phyloP scores from a whole-genome alignment of 1,140 invertebrate genomes.

The Trissolcus basalis region DNA sequence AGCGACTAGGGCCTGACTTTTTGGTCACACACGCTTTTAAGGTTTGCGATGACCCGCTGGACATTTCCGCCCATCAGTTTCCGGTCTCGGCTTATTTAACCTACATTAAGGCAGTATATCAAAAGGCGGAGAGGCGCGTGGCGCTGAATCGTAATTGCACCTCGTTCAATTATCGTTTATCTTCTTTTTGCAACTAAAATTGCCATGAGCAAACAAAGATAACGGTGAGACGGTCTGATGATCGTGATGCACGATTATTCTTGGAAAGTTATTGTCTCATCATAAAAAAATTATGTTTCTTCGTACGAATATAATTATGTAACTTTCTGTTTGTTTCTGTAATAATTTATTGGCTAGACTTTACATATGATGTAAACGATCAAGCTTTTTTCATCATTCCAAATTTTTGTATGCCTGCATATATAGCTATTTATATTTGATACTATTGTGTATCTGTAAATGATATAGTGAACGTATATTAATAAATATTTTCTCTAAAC shows the following conservation, averaged over 20 bases:
- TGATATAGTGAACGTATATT: no score
- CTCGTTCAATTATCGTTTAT: slow-evolving; percentile 53
- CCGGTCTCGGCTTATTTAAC: slow-evolving; percentile 63
- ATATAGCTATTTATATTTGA: no score
- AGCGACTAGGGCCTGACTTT: background rate
- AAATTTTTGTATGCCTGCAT: no score
- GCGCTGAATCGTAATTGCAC: slow-evolving; percentile 65
- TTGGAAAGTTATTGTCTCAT: slow-evolving; percentile 7
- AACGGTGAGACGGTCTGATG: slow-evolving; percentile 7
- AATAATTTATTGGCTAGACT: no score
- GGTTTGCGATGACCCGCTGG: no score
- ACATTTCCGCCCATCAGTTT: slow-evolving; percentile 44
- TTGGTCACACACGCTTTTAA: background rate
- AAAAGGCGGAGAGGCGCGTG: slow-evolving; percentile 65
- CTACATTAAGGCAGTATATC: background rate
- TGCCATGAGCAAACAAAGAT: slow-evolving; percentile 37
- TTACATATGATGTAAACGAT: no score
- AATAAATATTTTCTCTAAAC: no score
- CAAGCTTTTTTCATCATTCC: no score
- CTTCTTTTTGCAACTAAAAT: slow-evolving; percentile 46
- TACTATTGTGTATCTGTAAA: no score
- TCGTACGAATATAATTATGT: no score
- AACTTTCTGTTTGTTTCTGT: no score
- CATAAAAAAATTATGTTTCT: no score
- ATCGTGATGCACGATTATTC: slow-evolving; percentile 35